phyloP scores from a whole-genome alignment of 2,113 vertebrate genomes.

The Erpornis zantholeuca region DNA sequence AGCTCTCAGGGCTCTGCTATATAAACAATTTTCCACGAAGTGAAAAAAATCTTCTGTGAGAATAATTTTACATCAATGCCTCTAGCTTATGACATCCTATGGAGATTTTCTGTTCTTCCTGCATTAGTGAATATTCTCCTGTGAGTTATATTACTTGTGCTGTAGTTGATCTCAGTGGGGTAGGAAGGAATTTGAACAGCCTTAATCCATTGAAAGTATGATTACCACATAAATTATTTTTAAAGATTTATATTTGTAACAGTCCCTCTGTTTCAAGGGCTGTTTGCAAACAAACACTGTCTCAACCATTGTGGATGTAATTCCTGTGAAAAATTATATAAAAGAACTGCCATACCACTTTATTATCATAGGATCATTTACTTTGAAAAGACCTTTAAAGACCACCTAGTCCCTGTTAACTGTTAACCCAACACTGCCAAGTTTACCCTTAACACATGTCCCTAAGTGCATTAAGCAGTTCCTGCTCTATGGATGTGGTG shows the following conservation, averaged over 20 bases:
- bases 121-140: not conserved
- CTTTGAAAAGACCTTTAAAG: not conserved
- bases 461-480: not conserved
- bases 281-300: not conserved
- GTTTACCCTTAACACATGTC: not conserved
- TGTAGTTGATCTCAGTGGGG: not conserved
- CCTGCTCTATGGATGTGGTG: not conserved
- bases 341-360: not conserved
- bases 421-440: not conserved
- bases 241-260: not conserved
- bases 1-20: not conserved
- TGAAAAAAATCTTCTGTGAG: not conserved
- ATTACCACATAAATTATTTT: not conserved
- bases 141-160: not conserved
- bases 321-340: not conserved
- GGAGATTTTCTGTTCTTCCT: not conserved
- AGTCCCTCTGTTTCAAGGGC: not conserved
- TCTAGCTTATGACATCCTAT: not conserved
- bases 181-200: not conserved
- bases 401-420: not conserved
- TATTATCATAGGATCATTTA: not conserved
- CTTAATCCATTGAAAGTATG: not conserved
- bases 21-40: not conserved
- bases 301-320: not conserved
- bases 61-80: not conserved